Evolutionary conservation across 2,113 vertebrate species (phyloP), one percentile per base, ranked within the genome.

Genomic region (Manacus vitellinus): DNA sequence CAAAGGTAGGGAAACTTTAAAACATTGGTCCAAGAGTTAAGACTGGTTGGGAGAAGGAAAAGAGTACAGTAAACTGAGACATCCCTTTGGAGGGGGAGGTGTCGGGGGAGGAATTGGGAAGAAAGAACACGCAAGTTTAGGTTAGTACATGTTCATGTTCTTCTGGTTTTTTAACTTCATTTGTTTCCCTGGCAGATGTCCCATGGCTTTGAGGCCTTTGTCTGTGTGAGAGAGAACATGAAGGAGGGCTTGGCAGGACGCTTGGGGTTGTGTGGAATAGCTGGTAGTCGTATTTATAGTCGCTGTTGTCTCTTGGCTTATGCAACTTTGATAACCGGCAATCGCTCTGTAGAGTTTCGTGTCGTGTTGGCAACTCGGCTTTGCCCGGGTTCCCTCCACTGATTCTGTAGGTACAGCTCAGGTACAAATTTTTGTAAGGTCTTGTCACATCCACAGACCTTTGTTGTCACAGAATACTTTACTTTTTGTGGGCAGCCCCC

Each of bases 151-250:
- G 97, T 97, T 97, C 93, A 24, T 94, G 96, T 95, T 95, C 93
- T 96, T 96, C 97, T 97, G 97, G 95, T 96, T 97, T 96, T 97
- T 97, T 97, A 96, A 95, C 96, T 97, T 97, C 95, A 97, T 96
- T 96, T 96, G 95, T 75, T 97, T 97, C 96, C 86, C 89, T 97
- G 97, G 97, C 97, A 96, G 93, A 93, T 96, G 93, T 96, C 97
- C 97, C 97, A 94, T 96, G 85, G 96, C 97, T 97, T 91, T 96
- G 94, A 97, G 97, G 97, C 96, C 97, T 97, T 97, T 97, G 97
- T 97, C 95, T 97, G 96, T 96, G 97, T 92, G 96, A 97, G 96
- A 96, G 96, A 94, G 95, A 96, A 96, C 91, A 94, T 17, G 96
- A 94, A 96, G 96, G 91, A 97, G 91, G 94, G 95, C 90, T 97